These are phyloP conservation scores for Auanema sp. DNA, from an alignment of 2,888 invertebrate genomes.

Conservation along the genomic window DNA sequence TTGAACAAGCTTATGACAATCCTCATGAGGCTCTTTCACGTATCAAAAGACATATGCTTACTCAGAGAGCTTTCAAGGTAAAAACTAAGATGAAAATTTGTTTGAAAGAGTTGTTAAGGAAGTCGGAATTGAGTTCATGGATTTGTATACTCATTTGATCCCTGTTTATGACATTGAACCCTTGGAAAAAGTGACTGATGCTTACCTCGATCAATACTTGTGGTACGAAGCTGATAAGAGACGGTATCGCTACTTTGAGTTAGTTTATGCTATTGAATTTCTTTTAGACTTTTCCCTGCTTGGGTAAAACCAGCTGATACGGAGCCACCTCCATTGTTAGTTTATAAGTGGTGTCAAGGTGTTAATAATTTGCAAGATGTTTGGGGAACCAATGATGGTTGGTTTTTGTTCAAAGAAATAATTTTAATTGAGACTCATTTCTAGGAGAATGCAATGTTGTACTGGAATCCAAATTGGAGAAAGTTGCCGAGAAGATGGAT, in stretches of 20 bases:
- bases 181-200: constrained; percentile 97
- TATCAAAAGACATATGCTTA: constrained; percentile 96
- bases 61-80: constrained; percentile 75
- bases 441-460: constrained; percentile 91
- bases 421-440: background rate
- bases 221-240: constrained; percentile 98
- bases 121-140: constrained; percentile 99
- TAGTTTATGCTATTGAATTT: background rate
- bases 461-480: constrained; percentile 93
- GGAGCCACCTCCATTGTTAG: constrained; percentile 79
- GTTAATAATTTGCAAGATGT: constrained; percentile 77
- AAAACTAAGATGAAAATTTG: background rate
- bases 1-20: constrained; percentile 99
- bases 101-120: constrained; percentile 64
- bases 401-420: background rate
- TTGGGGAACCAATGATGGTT: constrained; percentile 92
- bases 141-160: constrained; percentile 95
- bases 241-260: constrained; percentile 41
- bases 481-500: constrained; percentile 99
- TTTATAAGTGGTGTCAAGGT: constrained; percentile 95
- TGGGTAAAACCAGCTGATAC: constrained; percentile 99
- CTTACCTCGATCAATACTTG: constrained; percentile 96
- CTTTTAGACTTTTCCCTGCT: constrained; percentile 81
- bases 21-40: constrained; percentile 98
- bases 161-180: constrained; percentile 99